These are phyloP conservation scores for Colletes gigas DNA, from an alignment of 1,140 invertebrate genomes.

Conservation along the genomic window DNA sequence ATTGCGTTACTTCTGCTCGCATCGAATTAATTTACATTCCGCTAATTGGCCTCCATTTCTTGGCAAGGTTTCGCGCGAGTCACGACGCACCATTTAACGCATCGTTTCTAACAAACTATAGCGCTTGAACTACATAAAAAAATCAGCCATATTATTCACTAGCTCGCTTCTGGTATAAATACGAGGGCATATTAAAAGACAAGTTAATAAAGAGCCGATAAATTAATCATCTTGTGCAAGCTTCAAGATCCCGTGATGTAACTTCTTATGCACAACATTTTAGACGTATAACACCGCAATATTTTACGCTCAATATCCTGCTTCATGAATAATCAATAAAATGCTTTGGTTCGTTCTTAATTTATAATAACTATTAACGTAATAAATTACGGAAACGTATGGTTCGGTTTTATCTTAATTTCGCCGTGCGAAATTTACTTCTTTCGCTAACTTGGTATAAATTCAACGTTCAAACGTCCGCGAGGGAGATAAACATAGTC, in stretches of 20 bases:
- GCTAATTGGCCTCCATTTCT: conserved; percentile 41
- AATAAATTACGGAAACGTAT: background rate
- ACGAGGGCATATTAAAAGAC: background rate
- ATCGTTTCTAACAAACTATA: conserved; percentile 13
- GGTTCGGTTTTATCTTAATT: background rate
- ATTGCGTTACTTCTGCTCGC: conserved; percentile 21
- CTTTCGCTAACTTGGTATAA: background rate
- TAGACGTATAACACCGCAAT: background rate
- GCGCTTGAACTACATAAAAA: background rate
- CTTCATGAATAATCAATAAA: no score
- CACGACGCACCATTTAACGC: conserved; percentile 20
- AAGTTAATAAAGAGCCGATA: background rate
- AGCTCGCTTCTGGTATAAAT: background rate
- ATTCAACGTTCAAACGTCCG: no score
- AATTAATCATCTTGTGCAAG: background rate
- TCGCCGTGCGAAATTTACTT: no score
- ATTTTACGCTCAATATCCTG: background rate
- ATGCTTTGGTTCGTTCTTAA: background rate
- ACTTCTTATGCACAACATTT: background rate
- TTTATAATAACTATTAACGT: background rate
- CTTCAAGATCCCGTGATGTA: background rate
- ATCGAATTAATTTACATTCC: conserved; percentile 26
- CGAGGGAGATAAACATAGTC: background rate
- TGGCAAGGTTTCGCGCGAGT: conserved; percentile 4
- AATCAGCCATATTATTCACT: background rate